Evolutionary conservation across 2,888 invertebrate species (phyloP).

Genomic region (Cancer borealis): DNA sequence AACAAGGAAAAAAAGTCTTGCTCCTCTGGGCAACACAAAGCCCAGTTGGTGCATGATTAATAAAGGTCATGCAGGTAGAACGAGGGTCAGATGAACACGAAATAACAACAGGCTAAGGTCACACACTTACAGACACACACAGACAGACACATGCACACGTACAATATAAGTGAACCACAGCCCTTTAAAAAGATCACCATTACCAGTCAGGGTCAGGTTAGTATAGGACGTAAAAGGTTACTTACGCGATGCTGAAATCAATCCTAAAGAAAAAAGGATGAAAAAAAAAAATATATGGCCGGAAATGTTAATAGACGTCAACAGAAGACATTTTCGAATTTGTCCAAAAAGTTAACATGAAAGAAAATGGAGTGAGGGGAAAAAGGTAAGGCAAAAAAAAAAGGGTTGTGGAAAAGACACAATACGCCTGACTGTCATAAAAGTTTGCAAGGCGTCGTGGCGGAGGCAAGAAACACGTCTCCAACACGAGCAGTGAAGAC

Average conservation of each 20-base stretch:
- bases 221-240: not conserved
- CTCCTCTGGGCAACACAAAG: not conserved
- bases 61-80: slow-evolving; percentile 2
- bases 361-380: not conserved
- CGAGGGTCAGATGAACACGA: not conserved
- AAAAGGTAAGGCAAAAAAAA: not conserved
- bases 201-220: not conserved
- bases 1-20: not conserved
- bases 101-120: not conserved
- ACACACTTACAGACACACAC: not conserved
- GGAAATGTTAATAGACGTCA: slow-evolving; percentile 6
- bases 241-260: not conserved
- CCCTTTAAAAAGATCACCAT: not conserved
- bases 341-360: not conserved
- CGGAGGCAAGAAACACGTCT: slow-evolving; percentile 8
- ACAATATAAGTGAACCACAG: not conserved
- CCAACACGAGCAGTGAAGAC: slow-evolving; percentile 33
- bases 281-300: not conserved
- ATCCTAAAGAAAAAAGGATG: not conserved
- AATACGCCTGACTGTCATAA: slow-evolving; percentile 5
- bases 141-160: not conserved
- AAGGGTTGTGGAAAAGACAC: not conserved
- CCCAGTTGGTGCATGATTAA: not conserved
- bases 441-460: not conserved
- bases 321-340: not conserved